Evolutionary conservation across 2,888 invertebrate species (phyloP).

Genomic region (Acleris literana): DNA sequence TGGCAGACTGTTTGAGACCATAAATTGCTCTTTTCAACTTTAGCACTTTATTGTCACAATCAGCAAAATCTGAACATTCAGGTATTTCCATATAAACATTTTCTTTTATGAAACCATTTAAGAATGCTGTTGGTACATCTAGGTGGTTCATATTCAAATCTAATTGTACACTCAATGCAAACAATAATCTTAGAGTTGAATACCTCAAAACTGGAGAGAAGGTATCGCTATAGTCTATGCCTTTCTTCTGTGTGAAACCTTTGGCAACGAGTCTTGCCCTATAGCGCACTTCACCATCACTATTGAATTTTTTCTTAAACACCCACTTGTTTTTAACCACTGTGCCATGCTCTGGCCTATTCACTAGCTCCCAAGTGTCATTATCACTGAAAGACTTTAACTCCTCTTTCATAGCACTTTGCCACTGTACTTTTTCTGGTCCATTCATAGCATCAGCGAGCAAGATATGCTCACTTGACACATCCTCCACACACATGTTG

Average conservation of each 20-base stretch:
- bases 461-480: no score
- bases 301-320: slow-evolving; percentile 38
- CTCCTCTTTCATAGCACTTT: background rate
- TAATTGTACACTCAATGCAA: no score
- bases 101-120: slow-evolving; percentile 21
- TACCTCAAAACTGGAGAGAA: no score
- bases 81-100: slow-evolving; percentile 28
- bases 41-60: background rate
- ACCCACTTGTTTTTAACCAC: slow-evolving; percentile 42
- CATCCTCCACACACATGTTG: no score
- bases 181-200: no score
- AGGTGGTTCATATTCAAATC: no score
- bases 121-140: no score
- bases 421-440: no score
- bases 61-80: background rate
- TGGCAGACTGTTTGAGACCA: slow-evolving; percentile 44
- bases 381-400: slow-evolving; percentile 41
- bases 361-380: slow-evolving; percentile 41
- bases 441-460: no score
- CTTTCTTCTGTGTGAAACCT: no score
- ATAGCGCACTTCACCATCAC: slow-evolving; percentile 19
- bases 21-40: slow-evolving; percentile 40
- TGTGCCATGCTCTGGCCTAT: slow-evolving; percentile 29
- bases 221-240: no score
- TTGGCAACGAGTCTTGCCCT: slow-evolving; percentile 21